Evolutionary conservation across 2,888 invertebrate species (phyloP).

Genomic region (Strigamia crassipes): DNA sequence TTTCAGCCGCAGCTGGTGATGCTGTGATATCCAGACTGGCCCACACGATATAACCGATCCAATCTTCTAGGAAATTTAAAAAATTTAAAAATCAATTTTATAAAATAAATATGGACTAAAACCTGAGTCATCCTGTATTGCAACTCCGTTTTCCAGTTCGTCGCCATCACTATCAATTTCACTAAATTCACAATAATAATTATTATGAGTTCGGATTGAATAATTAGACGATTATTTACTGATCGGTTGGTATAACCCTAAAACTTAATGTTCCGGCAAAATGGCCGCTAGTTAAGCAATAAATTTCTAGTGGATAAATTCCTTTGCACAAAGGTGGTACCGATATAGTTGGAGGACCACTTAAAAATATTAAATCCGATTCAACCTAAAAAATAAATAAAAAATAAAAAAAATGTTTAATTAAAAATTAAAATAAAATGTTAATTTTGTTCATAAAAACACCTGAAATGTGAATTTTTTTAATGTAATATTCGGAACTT

Average conservation of each 20-base stretch:
- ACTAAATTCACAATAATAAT: constrained; percentile 3
- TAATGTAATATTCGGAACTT: constrained; percentile 39
- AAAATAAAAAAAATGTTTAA: background rate
- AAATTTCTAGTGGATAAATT: constrained; percentile 28
- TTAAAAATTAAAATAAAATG: background rate
- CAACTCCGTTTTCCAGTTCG: background rate
- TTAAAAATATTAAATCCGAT: constrained; percentile 25
- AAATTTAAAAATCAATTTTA: background rate
- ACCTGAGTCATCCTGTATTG: background rate
- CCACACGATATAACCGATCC: constrained; percentile 1
- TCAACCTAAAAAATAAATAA: constrained; percentile 28
- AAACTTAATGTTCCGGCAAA: constrained; percentile 1
- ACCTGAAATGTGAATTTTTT: constrained; percentile 27
- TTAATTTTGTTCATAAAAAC: background rate
- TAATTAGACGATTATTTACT: background rate
- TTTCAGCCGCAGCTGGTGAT: constrained; percentile 19
- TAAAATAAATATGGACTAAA: too few species aligned
- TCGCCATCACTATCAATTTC: constrained; percentile 21
- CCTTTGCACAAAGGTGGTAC: constrained; percentile 39
- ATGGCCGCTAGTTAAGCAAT: constrained; percentile 33
- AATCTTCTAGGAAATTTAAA: background rate
- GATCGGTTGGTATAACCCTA: constrained; percentile 23
- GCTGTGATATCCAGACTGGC: background rate
- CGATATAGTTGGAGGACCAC: constrained; percentile 27
- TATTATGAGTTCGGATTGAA: background rate